phyloP scores from a whole-genome alignment of 1,140 invertebrate species.

The Achroia grisella region DNA sequence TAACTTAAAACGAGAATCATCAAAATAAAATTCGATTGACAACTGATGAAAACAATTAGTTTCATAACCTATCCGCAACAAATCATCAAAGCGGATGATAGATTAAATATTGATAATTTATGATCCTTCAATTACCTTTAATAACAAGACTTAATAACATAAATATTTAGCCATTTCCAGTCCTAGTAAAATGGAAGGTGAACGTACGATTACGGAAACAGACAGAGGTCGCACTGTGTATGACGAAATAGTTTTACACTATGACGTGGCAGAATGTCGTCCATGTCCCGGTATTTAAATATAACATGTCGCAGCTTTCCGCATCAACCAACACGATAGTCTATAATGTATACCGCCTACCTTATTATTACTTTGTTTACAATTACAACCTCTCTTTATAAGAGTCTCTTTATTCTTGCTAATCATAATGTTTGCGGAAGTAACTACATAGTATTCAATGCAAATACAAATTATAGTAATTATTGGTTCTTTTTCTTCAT shows the following conservation, averaged over 20 bases:
- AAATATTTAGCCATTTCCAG: too few relatives aligned
- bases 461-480: neutral
- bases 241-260: conserved; percentile 42
- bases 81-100: too few relatives aligned
- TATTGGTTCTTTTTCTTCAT: neutral
- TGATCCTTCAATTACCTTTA: too few relatives aligned
- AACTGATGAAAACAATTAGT: too few relatives aligned
- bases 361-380: too few relatives aligned
- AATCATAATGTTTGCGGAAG: too few relatives aligned
- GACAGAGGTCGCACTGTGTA: conserved; percentile 34
- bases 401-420: neutral
- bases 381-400: too few relatives aligned
- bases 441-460: neutral
- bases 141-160: too few relatives aligned
- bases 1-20: too few relatives aligned
- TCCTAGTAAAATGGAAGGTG: conserved; percentile 53
- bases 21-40: too few relatives aligned
- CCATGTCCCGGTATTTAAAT: neutral
- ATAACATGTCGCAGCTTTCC: neutral
- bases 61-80: too few relatives aligned
- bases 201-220: conserved; percentile 60
- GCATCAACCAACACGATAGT: neutral
- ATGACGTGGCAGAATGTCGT: conserved; percentile 35
- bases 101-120: too few relatives aligned
- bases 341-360: neutral